These are phyloP conservation scores for Aporophyla lueneburgensis DNA, from an alignment of 2,888 invertebrate species.

Conservation along the genomic window DNA sequence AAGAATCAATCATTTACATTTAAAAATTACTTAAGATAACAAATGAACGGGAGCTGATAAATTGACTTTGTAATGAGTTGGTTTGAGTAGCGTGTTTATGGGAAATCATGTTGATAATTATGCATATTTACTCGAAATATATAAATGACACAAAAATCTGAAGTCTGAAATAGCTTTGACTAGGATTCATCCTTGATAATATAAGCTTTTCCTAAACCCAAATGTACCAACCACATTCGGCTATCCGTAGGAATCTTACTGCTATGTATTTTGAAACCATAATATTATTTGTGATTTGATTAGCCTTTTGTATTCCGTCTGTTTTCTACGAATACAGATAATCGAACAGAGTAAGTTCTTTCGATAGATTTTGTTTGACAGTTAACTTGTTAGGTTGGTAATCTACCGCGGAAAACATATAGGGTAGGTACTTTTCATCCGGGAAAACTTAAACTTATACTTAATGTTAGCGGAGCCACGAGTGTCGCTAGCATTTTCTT, in stretches of 20 bases:
- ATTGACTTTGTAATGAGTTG: conserved; percentile 28
- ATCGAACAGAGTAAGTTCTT: neutral
- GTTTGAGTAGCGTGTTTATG: conserved; percentile 18
- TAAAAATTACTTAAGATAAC: conserved; percentile 54
- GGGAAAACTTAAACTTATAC: neutral
- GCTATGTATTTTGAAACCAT: neutral
- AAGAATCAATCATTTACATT: conserved; percentile 47
- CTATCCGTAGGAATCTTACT: neutral
- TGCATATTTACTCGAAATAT: conserved; percentile 5
- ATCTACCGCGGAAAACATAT: neutral
- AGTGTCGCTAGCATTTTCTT: neutral
- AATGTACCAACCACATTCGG: neutral
- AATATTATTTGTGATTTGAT: neutral
- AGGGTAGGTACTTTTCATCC: neutral
- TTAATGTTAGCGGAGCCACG: neutral
- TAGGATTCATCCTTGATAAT: neutral
- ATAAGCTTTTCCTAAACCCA: conserved; percentile 1
- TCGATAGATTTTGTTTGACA: neutral
- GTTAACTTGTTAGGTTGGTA: neutral
- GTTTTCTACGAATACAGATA: neutral
- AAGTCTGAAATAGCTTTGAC: conserved; percentile 9
- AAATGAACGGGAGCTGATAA: conserved; percentile 42
- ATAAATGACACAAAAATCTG: neutral
- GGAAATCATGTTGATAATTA: conserved; percentile 14
- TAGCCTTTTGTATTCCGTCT: neutral